phyloP scores from a whole-genome alignment of 2,113 vertebrate species.

The Mobula hypostoma region DNA sequence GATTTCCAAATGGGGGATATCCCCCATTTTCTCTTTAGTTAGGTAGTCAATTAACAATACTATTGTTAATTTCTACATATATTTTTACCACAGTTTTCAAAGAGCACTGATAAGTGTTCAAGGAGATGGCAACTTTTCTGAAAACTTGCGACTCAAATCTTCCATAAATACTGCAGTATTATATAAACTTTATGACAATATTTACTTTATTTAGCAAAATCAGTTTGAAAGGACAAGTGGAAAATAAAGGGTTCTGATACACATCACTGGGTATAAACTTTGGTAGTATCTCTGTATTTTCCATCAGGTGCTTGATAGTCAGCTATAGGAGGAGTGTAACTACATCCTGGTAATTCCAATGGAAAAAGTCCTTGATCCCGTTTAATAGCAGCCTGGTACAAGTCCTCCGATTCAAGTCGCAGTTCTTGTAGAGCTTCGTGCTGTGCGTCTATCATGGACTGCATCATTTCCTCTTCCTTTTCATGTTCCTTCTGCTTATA shows the following conservation, averaged over 20 bases:
- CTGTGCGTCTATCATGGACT: slow-evolving; percentile 65
- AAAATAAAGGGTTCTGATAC: background rate
- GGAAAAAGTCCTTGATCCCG: slow-evolving; percentile 70
- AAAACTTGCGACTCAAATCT: background rate
- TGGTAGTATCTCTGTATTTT: slow-evolving; percentile 75
- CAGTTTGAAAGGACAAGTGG: background rate
- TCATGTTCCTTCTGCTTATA: slow-evolving; percentile 72
- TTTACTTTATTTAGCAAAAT: slow-evolving; percentile 34
- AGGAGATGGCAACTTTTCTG: background rate
- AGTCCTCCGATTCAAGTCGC: slow-evolving; percentile 67
- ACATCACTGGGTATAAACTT: slow-evolving; percentile 69
- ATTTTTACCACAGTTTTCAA: no score
- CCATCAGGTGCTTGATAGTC: slow-evolving; percentile 79
- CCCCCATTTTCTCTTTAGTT: no score
- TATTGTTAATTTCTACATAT: no score
- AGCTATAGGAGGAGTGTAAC: slow-evolving; percentile 64
- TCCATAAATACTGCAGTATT: background rate
- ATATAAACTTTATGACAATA: background rate
- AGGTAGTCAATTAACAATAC: no score
- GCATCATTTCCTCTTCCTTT: slow-evolving; percentile 61
- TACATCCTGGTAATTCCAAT: slow-evolving; percentile 68
- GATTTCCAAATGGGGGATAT: no score
- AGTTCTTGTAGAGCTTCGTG: slow-evolving; percentile 75
- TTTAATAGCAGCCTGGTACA: slow-evolving; percentile 69
- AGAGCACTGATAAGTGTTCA: background rate